Evolutionary conservation across 2,888 invertebrate genomes (phyloP).

Genomic region (Tipula confusa): DNA sequence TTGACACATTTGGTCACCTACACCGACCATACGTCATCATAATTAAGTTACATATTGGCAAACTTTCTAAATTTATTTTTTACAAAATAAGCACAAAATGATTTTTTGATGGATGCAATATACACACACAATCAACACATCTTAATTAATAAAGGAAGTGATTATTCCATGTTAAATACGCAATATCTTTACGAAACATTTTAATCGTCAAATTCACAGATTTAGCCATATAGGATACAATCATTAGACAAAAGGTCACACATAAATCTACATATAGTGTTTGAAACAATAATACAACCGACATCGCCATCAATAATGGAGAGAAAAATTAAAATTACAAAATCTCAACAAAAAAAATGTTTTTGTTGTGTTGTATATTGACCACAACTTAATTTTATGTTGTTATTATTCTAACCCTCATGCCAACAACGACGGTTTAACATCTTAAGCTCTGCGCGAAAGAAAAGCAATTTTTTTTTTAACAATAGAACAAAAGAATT

Average conservation of each 20-base stretch:
- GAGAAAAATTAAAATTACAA: neutral
- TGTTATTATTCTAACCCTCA: neutral
- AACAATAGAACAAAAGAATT: constrained; percentile 20
- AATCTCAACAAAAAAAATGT: neutral
- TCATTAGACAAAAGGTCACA: constrained; percentile 3
- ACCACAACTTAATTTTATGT: neutral
- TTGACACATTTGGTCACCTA: neutral
- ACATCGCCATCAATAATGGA: neutral
- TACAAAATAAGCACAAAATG: neutral
- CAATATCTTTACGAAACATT: neutral
- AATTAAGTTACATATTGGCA: neutral
- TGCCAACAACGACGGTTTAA: neutral
- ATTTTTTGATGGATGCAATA: neutral
- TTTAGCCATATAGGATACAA: neutral
- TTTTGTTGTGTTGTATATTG: neutral
- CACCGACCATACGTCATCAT: neutral
- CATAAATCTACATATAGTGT: neutral
- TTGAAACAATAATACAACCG: neutral
- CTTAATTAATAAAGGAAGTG: neutral
- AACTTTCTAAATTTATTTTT: neutral
- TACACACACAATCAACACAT: neutral
- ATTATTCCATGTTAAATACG: neutral
- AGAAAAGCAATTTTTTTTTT: neutral
- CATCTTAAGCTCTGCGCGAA: neutral
- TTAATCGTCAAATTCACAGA: neutral